A percentile compares a stretch with the other conserved stretches of the same genome.
These are phyloP conservation scores for Papilio xuthus DNA, from an alignment of 1,140 invertebrate species.

Conservation along the genomic window DNA sequence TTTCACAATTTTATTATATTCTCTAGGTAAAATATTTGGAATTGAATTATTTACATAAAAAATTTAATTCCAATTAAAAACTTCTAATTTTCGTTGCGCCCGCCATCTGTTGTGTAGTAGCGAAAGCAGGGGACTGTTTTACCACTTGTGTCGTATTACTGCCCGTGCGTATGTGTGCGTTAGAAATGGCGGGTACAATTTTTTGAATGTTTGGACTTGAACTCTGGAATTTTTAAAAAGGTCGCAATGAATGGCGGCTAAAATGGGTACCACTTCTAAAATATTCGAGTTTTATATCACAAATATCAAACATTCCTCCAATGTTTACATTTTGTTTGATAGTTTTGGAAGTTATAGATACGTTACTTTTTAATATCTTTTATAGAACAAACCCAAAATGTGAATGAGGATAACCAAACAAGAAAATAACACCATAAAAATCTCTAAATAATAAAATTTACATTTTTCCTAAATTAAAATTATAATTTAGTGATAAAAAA, in stretches of 20 bases:
- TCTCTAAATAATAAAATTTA: no score
- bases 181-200: slow-evolving; percentile 60
- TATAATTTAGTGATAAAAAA: no score
- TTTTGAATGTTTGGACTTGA: slow-evolving; percentile 53
- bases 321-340: neutral
- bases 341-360: no score
- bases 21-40: no score
- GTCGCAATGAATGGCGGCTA: slow-evolving; percentile 32
- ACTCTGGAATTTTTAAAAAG: slow-evolving; percentile 38
- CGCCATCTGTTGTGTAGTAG: slow-evolving; percentile 67
- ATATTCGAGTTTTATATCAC: neutral
- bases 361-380: neutral
- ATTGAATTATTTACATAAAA: neutral
- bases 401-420: neutral
- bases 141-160: slow-evolving; percentile 47
- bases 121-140: slow-evolving; percentile 56
- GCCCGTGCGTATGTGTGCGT: slow-evolving; percentile 59
- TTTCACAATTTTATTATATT: no score
- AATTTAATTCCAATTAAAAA: neutral
- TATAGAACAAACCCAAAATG: neutral
- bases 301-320: slow-evolving; percentile 24
- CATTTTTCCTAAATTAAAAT: no score
- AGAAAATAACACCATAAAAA: no score
- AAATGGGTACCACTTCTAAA: slow-evolving; percentile 41
- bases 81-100: neutral